Conservation (phyloP, 2,113 vertebrate genomes). For the Oryzias woworae region DNA sequence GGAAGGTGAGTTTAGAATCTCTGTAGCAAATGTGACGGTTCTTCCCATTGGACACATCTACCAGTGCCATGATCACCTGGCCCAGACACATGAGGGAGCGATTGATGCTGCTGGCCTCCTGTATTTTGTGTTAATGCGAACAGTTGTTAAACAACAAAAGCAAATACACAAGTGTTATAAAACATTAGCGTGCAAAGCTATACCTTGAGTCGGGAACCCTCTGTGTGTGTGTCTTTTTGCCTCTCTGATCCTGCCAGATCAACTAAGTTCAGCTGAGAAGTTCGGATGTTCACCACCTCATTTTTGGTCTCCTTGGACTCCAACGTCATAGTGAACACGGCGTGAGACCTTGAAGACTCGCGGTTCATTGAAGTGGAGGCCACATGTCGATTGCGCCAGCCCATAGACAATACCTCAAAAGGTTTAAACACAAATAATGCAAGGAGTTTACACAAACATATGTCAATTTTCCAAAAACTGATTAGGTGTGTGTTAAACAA, state of each 20-base stretch:
- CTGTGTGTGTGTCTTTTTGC: constrained; percentile 91
- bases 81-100: constrained; percentile 92
- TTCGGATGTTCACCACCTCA: constrained; percentile 90
- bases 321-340: constrained; percentile 91
- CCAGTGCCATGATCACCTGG: constrained; percentile 93
- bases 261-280: constrained; percentile 91
- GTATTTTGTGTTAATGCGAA: constrained; percentile 10
- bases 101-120: constrained; percentile 98
- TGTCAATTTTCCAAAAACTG: neutral
- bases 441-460: neutral
- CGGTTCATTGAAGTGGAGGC: constrained; percentile 97
- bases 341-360: constrained; percentile 94
- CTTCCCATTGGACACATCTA: constrained; percentile 91
- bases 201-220: constrained; percentile 91
- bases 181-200: neutral
- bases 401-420: constrained; percentile 87
- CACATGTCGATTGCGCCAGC: constrained; percentile 93
- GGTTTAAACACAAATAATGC: constrained; percentile 5
- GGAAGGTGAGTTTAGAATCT: constrained; percentile 95
- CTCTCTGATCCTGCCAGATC: constrained; percentile 95
- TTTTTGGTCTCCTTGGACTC: constrained; percentile 91
- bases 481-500: neutral
- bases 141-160: constrained; percentile 2
- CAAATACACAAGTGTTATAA: neutral
- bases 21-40: constrained; percentile 92